Conservation (phyloP, 2,113 vertebrate species). For the Rhinoderma darwinii region DNA sequence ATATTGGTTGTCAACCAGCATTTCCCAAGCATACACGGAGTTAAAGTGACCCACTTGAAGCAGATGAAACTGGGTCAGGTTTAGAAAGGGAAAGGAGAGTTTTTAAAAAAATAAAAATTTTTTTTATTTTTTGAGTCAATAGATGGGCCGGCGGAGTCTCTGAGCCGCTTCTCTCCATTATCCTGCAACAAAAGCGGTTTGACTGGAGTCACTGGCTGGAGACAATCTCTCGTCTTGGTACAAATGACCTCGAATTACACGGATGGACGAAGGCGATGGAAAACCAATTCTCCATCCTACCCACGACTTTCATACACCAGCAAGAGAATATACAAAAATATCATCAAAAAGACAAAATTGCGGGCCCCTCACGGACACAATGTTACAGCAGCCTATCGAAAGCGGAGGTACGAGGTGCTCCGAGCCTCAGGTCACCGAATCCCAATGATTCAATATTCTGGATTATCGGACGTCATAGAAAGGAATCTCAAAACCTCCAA, state of each 20-base stretch:
- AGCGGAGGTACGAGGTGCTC: too few relatives aligned
- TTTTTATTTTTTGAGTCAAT: background rate
- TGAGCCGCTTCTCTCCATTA: background rate
- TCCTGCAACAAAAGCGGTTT: constrained; percentile 7
- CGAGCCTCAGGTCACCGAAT: too few relatives aligned
- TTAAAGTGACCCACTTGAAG: constrained; percentile 65
- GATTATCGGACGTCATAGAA: too few relatives aligned
- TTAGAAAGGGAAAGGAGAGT: background rate
- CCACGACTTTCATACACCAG: too few relatives aligned
- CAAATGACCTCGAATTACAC: constrained; percentile 22
- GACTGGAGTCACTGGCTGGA: background rate
- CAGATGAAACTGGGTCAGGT: constrained; percentile 64
- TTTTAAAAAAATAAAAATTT: background rate
- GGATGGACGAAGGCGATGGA: too few relatives aligned
- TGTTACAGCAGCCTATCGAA: too few relatives aligned
- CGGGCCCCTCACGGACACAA: too few relatives aligned
- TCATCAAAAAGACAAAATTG: too few relatives aligned
- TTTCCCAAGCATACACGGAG: background rate
- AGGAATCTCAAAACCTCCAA: too few relatives aligned
- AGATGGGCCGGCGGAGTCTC: background rate
- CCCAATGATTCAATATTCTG: too few relatives aligned
- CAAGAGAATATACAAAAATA: background rate
- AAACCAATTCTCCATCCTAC: too few relatives aligned
- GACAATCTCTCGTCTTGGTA: background rate
- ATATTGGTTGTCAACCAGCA: background rate